Evolutionary conservation across 2,888 invertebrate genomes (phyloP).

Genomic region (Prosopocoilus inquinatus): DNA sequence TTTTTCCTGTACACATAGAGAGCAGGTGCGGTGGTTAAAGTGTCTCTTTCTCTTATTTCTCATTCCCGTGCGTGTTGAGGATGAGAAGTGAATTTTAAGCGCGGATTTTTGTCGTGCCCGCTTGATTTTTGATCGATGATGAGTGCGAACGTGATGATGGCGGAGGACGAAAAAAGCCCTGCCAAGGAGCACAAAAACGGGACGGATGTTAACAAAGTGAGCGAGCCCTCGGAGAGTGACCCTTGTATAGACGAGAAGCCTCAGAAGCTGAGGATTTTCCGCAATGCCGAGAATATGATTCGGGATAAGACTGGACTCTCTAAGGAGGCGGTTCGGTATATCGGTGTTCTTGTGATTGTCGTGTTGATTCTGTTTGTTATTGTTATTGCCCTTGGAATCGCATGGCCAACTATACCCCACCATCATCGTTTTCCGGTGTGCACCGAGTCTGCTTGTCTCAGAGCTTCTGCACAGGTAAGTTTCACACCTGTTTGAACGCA

Average conservation of each 20-base stretch:
- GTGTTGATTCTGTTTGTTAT: constrained; percentile 49
- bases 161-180: constrained; percentile 16
- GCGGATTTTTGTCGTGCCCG: too few species aligned
- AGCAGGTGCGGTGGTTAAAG: constrained; percentile 2
- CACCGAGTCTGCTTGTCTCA: constrained; percentile 51
- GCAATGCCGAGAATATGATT: constrained; percentile 31
- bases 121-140: too few species aligned
- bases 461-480: constrained; percentile 54
- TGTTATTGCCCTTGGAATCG: constrained; percentile 49
- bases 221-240: constrained; percentile 35
- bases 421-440: constrained; percentile 49
- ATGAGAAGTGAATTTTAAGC: too few species aligned
- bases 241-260: constrained; percentile 37
- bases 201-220: constrained; percentile 22
- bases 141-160: constrained; percentile 13
- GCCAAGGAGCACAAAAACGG: constrained; percentile 24
- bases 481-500: constrained; percentile 7
- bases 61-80: too few species aligned
- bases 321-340: constrained; percentile 35
- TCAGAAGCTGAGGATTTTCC: constrained; percentile 23
- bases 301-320: constrained; percentile 40
- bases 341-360: constrained; percentile 34
- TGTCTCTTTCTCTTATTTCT: too few species aligned
- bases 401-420: constrained; percentile 52
- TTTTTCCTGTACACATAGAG: neutral